These are phyloP conservation scores for Lophius piscatorius DNA, from an alignment of 2,113 vertebrate genomes.

Conservation along the genomic window DNA sequence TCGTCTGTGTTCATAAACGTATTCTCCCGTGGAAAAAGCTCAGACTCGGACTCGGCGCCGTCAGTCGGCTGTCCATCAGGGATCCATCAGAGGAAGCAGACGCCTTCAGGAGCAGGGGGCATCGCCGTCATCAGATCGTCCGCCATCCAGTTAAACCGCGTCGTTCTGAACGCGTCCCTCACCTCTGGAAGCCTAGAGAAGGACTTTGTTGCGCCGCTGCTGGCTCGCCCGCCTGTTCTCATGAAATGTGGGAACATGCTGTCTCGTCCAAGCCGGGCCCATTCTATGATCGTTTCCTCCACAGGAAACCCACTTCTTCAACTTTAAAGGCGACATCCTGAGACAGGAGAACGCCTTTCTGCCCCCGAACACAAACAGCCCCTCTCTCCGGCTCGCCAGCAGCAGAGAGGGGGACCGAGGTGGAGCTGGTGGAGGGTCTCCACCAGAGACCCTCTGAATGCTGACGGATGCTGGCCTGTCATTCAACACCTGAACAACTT, in stretches of 20 bases:
- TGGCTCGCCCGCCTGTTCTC: slow-evolving; percentile 48
- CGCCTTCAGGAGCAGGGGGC: slow-evolving; percentile 32
- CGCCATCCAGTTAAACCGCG: background rate
- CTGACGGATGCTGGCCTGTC: too few relatives aligned
- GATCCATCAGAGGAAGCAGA: slow-evolving; percentile 34
- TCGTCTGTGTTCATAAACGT: slow-evolving; percentile 25
- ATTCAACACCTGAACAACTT: too few relatives aligned
- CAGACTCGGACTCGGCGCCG: background rate
- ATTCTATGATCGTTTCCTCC: slow-evolving; percentile 78
- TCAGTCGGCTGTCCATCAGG: slow-evolving; percentile 2
- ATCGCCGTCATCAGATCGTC: too few relatives aligned
- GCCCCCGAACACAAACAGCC: slow-evolving; percentile 74
- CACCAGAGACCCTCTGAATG: slow-evolving; percentile 25
- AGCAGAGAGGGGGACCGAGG: slow-evolving; percentile 10
- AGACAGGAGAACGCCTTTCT: slow-evolving; percentile 77
- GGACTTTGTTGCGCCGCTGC: slow-evolving; percentile 18
- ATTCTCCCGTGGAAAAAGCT: background rate
- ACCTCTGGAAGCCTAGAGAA: slow-evolving; percentile 2
- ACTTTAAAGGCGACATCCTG: slow-evolving; percentile 83
- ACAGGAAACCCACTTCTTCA: slow-evolving; percentile 80
- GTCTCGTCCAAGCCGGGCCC: slow-evolving; percentile 68
- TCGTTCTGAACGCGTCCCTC: slow-evolving; percentile 9
- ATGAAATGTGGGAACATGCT: slow-evolving; percentile 60
- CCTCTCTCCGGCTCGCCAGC: slow-evolving; percentile 46
- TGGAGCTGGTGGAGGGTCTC: slow-evolving; percentile 13